phyloP scores from a whole-genome alignment of 2,888 invertebrate species.

The Achlya flavicornis region DNA sequence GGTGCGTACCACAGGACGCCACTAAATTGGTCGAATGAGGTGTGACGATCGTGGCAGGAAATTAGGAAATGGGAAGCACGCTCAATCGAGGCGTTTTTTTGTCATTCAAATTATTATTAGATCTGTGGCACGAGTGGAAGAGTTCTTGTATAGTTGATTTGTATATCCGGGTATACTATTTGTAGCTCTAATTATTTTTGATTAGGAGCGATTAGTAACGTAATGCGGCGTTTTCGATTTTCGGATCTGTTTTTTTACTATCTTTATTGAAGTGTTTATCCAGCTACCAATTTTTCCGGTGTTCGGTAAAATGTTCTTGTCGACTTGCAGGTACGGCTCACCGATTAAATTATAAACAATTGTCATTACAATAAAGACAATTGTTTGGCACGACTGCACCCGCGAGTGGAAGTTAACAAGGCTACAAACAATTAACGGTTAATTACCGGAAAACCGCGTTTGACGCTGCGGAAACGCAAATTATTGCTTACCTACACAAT shows the following conservation, averaged over 20 bases:
- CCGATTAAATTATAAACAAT: neutral
- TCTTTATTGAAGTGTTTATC: neutral
- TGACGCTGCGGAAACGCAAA: conserved; percentile 20
- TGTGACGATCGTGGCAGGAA: conserved; percentile 61
- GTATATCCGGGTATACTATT: conserved; percentile 8
- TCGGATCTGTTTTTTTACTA: neutral
- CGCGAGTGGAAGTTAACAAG: conserved; percentile 17
- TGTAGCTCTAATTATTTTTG: conserved; percentile 8
- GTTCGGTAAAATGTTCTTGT: neutral
- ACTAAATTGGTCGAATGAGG: conserved; percentile 58
- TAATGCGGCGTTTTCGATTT: neutral
- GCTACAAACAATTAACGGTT: conserved; percentile 25
- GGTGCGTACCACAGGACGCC: conserved; percentile 41
- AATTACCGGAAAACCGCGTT: conserved; percentile 32
- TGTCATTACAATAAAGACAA: neutral
- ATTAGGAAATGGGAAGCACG: conserved; percentile 70
- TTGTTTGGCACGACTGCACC: conserved; percentile 4
- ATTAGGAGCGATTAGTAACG: neutral
- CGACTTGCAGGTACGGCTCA: neutral
- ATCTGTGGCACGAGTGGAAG: conserved; percentile 21
- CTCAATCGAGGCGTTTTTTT: conserved; percentile 34
- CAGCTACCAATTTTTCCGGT: neutral
- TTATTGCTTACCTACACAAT: conserved; percentile 13
- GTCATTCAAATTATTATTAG: conserved; percentile 38
- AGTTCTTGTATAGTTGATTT: neutral